These are phyloP conservation scores for Polyergus mexicanus DNA, from an alignment of 1,140 invertebrate genomes.

Conservation along the genomic window DNA sequence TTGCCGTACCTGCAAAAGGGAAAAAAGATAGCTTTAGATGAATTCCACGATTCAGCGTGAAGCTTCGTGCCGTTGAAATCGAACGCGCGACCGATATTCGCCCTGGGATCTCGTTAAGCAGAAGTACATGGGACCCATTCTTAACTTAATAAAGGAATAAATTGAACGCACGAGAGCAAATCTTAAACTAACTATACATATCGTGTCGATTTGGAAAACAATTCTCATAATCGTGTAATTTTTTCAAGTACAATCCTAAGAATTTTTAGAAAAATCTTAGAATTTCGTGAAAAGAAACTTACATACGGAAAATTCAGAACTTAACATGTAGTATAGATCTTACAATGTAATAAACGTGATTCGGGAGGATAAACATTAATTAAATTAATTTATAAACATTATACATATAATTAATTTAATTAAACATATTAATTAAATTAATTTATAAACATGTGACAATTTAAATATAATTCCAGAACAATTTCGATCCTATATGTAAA, in stretches of 20 bases:
- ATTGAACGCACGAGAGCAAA: not conserved
- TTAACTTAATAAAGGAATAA: constrained; percentile 10
- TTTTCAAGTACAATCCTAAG: not conserved
- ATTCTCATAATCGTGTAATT: not conserved
- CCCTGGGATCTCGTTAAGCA: constrained; percentile 6
- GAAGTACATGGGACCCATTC: not conserved
- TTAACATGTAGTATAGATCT: not conserved
- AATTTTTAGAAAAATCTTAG: not conserved
- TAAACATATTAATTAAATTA: constrained; percentile 22
- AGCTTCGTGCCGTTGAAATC: constrained; percentile 43
- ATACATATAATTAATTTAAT: too few species aligned
- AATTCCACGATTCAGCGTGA: constrained; percentile 3
- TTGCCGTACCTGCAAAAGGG: constrained; percentile 75
- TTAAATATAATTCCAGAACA: constrained; percentile 12
- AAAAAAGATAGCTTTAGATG: constrained; percentile 65
- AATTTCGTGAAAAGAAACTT: not conserved
- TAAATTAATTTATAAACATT: constrained; percentile 2
- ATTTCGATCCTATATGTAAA: not conserved
- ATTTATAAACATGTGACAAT: not conserved
- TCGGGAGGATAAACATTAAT: not conserved
- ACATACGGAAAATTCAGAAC: not conserved
- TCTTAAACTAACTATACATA: constrained; percentile 23
- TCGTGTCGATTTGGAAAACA: not conserved
- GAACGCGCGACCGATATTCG: constrained; percentile 4
- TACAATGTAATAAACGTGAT: not conserved